Evolutionary conservation across 2,888 invertebrate species (phyloP).

Genomic region (Hecatera dysodea): DNA sequence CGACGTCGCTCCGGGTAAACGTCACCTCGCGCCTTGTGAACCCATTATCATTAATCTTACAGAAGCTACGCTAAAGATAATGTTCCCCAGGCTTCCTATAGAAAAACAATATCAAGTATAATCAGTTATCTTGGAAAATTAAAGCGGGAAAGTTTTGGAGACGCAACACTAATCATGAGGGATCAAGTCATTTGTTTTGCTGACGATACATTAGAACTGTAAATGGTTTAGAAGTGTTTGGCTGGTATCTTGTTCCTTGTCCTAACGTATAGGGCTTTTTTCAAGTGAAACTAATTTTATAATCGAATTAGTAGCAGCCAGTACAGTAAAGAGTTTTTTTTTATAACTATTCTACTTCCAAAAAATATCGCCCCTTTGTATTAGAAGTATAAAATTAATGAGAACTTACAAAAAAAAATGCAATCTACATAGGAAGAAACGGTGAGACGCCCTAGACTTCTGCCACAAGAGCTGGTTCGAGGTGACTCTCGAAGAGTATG

Average conservation of each 20-base stretch:
- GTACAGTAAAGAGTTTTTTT: no score
- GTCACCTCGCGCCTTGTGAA: conserved; percentile 82
- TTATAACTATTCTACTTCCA: no score
- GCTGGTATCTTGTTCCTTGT: background rate
- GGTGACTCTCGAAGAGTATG: no score
- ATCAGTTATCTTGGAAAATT: conserved; percentile 74
- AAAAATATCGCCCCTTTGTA: no score
- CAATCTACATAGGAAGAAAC: no score
- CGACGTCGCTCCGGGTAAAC: conserved; percentile 71
- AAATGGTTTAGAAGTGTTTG: conserved; percentile 30
- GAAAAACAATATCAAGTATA: conserved; percentile 81
- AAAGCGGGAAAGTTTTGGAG: conserved; percentile 63
- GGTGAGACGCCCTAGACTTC: no score
- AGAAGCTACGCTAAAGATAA: conserved; percentile 82
- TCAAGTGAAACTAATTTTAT: no score
- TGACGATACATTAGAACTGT: conserved; percentile 58
- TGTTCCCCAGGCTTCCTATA: conserved; percentile 79
- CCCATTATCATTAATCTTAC: conserved; percentile 87
- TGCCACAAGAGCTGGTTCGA: no score
- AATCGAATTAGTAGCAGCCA: no score
- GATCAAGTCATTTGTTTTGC: conserved; percentile 60
- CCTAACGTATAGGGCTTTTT: no score
- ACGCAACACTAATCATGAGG: conserved; percentile 64
- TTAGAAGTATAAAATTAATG: no score
- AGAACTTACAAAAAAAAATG: no score